Conservation (phyloP, 2,113 vertebrate species). For the Progne subis region DNA sequence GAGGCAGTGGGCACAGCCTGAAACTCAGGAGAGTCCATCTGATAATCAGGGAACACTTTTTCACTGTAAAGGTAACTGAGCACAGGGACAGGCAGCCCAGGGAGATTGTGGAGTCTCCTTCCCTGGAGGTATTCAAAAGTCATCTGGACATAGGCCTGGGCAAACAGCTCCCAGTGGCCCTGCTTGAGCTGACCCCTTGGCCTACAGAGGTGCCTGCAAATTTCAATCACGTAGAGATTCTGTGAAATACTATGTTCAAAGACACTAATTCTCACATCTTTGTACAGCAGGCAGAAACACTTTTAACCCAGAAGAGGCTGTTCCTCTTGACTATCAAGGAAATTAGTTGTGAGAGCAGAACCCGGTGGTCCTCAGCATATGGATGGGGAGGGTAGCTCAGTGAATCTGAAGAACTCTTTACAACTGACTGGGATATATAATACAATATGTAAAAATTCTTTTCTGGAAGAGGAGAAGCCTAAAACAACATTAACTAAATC, state of each 20-base stretch:
- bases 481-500: background rate
- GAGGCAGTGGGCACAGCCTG: background rate
- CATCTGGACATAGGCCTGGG: background rate
- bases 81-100: background rate
- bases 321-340: background rate
- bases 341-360: background rate
- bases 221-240: background rate
- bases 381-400: background rate
- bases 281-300: background rate
- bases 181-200: background rate
- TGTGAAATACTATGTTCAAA: background rate
- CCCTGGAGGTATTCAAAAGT: background rate
- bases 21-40: background rate
- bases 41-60: background rate
- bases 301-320: background rate
- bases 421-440: background rate
- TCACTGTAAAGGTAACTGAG: background rate
- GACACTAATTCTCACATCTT: background rate
- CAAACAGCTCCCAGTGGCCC: background rate
- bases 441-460: background rate
- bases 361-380: background rate
- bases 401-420: background rate
- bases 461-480: background rate
- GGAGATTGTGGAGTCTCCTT: background rate
- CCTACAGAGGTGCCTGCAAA: background rate